Conservation (phyloP, 2,888 invertebrate species). For the Anoplius nigerrimus region DNA sequence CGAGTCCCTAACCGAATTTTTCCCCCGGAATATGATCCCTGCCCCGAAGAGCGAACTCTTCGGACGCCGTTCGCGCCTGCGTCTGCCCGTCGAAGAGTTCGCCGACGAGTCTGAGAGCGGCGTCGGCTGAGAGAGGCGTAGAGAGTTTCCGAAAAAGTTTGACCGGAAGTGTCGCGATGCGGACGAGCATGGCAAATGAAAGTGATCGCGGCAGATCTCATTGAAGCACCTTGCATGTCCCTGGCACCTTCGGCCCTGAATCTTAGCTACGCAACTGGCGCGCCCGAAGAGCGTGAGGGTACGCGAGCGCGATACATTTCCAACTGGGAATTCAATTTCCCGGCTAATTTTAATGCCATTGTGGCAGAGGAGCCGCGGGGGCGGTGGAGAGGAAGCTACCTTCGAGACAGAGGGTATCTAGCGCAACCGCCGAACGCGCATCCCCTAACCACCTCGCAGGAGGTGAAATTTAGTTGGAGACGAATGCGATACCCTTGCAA, state of each 20-base stretch:
- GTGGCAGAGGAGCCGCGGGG: constrained; percentile 56
- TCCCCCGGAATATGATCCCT: no score
- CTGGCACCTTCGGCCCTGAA: constrained; percentile 33
- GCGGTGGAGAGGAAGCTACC: constrained; percentile 34
- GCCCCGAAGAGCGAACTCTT: no score
- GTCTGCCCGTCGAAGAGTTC: no score
- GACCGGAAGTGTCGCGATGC: no score
- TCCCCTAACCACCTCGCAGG: constrained; percentile 45
- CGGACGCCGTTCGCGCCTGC: no score
- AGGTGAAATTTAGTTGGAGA: constrained; percentile 50
- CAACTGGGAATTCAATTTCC: constrained; percentile 71
- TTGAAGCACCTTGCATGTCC: constrained; percentile 9
- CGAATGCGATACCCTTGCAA: constrained; percentile 39
- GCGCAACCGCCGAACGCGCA: constrained; percentile 44
- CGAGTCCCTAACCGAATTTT: no score
- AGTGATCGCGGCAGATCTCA: no score
- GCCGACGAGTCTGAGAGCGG: no score
- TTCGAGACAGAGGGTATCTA: constrained; percentile 61
- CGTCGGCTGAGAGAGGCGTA: no score
- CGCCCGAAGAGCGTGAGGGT: constrained; percentile 36
- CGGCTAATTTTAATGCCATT: constrained; percentile 73
- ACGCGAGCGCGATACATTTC: constrained; percentile 65
- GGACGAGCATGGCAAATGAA: background rate
- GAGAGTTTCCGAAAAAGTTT: no score
- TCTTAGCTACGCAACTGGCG: constrained; percentile 28